Conservation (phyloP, 1,140 invertebrate genomes). For the Drosophila novamexicana region DNA sequence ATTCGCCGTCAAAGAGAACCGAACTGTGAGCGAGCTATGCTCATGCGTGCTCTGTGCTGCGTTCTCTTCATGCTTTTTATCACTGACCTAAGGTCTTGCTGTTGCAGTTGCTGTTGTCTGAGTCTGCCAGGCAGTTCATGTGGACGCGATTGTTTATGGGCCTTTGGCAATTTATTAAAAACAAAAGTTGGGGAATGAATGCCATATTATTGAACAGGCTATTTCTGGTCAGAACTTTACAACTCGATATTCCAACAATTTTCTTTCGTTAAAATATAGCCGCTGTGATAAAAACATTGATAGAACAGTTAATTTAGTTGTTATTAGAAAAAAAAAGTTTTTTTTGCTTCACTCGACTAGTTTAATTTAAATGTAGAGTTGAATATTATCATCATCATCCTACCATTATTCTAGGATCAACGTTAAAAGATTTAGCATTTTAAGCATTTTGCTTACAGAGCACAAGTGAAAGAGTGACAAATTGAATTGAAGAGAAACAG, state of each 20-base stretch:
- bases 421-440: background rate
- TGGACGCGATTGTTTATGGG: background rate
- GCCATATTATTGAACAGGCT: too few species aligned
- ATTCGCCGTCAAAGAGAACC: conserved; percentile 57
- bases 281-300: too few species aligned
- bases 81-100: conserved; percentile 61
- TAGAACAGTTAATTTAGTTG: too few species aligned
- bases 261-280: too few species aligned
- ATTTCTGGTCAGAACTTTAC: too few species aligned
- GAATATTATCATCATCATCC: too few species aligned
- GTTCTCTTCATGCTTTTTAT: conserved; percentile 36
- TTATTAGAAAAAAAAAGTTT: too few species aligned
- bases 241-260: too few species aligned
- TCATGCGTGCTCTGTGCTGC: conserved; percentile 57
- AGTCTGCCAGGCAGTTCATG: conserved; percentile 13
- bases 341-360: too few species aligned
- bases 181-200: too few species aligned
- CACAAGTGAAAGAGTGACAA: conserved; percentile 10
- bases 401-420: too few species aligned
- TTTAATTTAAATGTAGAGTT: too few species aligned
- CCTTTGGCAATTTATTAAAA: background rate
- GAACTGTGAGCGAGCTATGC: background rate
- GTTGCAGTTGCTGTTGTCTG: conserved; percentile 52
- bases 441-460: conserved; percentile 4
- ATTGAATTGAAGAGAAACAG: conserved; percentile 8